These are phyloP conservation scores for Larimichthys polyactis DNA, from an alignment of 2,113 vertebrate genomes.

Conservation along the genomic window DNA sequence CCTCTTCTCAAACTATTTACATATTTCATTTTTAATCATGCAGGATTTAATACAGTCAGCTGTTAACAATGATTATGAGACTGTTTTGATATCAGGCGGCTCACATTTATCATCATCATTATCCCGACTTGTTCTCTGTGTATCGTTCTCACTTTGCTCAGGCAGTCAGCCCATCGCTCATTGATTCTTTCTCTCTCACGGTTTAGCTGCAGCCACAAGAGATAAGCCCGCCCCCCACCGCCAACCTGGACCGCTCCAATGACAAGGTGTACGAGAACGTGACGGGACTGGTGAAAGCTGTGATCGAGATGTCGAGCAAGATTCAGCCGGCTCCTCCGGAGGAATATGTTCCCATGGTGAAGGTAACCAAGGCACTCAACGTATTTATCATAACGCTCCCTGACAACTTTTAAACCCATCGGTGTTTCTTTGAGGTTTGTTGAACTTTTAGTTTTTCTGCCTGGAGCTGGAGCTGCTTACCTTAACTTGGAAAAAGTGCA, in stretches of 20 bases:
- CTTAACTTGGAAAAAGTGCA: neutral
- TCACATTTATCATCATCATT: neutral
- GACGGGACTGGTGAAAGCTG: constrained; percentile 96
- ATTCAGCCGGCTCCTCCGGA: constrained; percentile 97
- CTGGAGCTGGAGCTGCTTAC: neutral
- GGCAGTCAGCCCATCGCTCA: neutral
- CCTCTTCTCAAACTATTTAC: neutral
- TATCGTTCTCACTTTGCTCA: neutral
- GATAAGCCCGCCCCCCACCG: constrained; percentile 96
- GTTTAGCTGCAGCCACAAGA: constrained; percentile 96
- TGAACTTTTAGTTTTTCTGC: neutral
- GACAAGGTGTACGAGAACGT: constrained; percentile 99
- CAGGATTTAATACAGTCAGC: neutral
- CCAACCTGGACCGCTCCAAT: constrained; percentile 97
- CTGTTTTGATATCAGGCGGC: neutral
- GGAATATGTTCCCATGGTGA: constrained; percentile 99
- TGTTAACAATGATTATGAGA: neutral
- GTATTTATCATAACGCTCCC: neutral
- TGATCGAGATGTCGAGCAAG: constrained; percentile 99
- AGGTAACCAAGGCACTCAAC: constrained; percentile 82
- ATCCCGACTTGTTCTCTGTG: constrained; percentile 5
- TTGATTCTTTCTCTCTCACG: constrained; percentile 16
- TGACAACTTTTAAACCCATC: neutral
- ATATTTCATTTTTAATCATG: neutral
- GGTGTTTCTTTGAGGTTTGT: neutral